These are phyloP conservation scores for Erpetoichthys calabaricus DNA, from an alignment of 2,797 vertebrate species.

Conservation along the genomic window DNA sequence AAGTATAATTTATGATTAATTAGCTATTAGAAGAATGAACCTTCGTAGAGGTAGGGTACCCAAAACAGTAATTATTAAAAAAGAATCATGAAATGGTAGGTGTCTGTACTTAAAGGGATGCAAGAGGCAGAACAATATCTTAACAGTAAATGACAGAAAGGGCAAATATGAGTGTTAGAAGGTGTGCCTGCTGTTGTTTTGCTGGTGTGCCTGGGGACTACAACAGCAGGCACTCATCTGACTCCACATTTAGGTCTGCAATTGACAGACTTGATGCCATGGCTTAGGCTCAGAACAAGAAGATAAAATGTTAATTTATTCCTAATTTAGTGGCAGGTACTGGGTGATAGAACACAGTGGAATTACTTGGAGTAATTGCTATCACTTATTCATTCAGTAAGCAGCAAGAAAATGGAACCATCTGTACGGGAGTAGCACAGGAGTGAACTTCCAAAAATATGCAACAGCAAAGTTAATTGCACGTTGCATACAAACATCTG, in stretches of 20 bases:
- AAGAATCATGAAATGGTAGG: no score
- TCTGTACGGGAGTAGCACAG: slow-evolving; percentile 57
- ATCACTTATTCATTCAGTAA: slow-evolving; percentile 55
- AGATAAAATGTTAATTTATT: slow-evolving; percentile 63
- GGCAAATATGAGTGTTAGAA: no score
- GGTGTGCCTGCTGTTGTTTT: no score
- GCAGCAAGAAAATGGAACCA: slow-evolving; percentile 51
- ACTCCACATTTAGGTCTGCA: slow-evolving; percentile 30
- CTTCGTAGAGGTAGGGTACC: no score
- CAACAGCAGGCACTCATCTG: no score
- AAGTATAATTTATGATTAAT: no score
- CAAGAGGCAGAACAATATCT: no score
- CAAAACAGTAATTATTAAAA: no score
- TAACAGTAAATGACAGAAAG: no score
- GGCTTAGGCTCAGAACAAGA: slow-evolving; percentile 35
- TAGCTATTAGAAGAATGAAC: no score
- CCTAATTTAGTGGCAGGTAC: slow-evolving; percentile 69
- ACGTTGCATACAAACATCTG: not conserved
- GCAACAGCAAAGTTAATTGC: slow-evolving; percentile 9
- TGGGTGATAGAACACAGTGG: slow-evolving; percentile 48
- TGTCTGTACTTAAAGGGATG: no score
- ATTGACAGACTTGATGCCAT: slow-evolving; percentile 42
- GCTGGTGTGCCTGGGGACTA: no score
- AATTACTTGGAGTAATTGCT: slow-evolving; percentile 59
- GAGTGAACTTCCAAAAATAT: slow-evolving; percentile 47